A percentile compares a stretch with the other conserved stretches of the same genome.
phyloP scores from a whole-genome alignment of 2,113 vertebrate species.

The Cichladusa arquata region DNA sequence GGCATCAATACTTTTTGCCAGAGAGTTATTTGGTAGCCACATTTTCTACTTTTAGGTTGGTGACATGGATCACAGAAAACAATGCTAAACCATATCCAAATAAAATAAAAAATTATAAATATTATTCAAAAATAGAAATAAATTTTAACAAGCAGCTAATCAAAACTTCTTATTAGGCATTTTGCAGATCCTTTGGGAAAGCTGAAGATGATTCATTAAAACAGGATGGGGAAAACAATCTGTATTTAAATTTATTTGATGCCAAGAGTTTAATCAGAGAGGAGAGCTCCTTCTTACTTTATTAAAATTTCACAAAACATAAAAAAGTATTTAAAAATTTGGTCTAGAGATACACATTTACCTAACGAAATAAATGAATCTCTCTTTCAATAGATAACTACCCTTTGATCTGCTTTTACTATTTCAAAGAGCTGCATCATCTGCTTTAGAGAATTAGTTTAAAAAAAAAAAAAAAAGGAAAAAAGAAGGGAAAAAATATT shows the following conservation, averaged over 20 bases:
- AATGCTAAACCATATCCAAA: background rate
- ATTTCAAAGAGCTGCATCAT: background rate
- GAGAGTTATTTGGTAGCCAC: background rate
- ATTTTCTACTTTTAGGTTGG: background rate
- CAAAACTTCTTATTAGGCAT: constrained; percentile 38
- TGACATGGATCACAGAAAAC: background rate
- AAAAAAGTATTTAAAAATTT: background rate
- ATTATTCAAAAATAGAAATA: background rate
- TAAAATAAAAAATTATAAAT: background rate
- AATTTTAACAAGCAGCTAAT: constrained; percentile 56
- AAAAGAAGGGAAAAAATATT: background rate
- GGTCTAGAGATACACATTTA: background rate
- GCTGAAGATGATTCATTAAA: constrained; percentile 48
- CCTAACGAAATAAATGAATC: background rate
- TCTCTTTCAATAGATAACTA: background rate
- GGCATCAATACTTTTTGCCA: background rate
- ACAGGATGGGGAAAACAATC: background rate
- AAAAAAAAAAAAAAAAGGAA: background rate
- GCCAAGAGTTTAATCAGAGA: constrained; percentile 45
- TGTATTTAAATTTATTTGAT: constrained; percentile 57
- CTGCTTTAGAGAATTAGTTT: background rate
- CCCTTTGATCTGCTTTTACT: background rate
- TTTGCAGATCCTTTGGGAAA: constrained; percentile 56
- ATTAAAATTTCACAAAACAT: background rate
- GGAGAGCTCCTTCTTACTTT: background rate